These are phyloP conservation scores for Sinodicranocentrus sp. DNA, from an alignment of 2,888 invertebrate species.

Conservation along the genomic window DNA sequence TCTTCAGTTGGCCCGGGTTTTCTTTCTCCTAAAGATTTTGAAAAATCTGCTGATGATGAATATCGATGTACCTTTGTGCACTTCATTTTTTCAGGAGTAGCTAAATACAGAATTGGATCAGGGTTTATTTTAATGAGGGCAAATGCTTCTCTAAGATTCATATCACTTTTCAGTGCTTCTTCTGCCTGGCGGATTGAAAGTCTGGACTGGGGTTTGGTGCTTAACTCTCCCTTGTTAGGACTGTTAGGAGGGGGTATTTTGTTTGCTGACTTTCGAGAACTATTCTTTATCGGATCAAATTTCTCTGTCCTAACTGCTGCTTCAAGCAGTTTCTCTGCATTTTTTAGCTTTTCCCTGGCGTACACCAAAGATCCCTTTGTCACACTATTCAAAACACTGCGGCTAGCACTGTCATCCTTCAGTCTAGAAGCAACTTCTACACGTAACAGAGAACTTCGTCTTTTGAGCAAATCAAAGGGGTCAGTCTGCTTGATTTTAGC, in stretches of 20 bases:
- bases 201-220: conserved; percentile 18
- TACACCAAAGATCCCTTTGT: conserved; percentile 2
- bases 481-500: background rate
- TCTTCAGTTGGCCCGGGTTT: background rate
- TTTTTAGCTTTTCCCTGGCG: conserved; percentile 32
- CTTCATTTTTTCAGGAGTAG: background rate
- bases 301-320: no score
- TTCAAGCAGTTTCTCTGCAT: conserved; percentile 14
- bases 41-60: no score
- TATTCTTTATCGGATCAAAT: no score
- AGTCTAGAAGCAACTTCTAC: conserved; percentile 16
- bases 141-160: conserved; percentile 41
- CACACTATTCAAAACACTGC: background rate
- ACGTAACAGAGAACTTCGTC: conserved; percentile 15
- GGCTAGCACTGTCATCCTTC: background rate
- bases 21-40: background rate
- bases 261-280: no score
- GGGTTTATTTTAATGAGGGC: conserved; percentile 46
- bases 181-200: conserved; percentile 4
- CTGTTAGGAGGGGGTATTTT: no score
- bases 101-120: conserved; percentile 21
- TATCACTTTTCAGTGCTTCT: conserved; percentile 31
- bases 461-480: conserved; percentile 21
- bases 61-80: no score
- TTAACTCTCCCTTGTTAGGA: no score